Evolutionary conservation across 2,888 invertebrate species (phyloP).

Genomic region (Rhabditophanes sp.): DNA sequence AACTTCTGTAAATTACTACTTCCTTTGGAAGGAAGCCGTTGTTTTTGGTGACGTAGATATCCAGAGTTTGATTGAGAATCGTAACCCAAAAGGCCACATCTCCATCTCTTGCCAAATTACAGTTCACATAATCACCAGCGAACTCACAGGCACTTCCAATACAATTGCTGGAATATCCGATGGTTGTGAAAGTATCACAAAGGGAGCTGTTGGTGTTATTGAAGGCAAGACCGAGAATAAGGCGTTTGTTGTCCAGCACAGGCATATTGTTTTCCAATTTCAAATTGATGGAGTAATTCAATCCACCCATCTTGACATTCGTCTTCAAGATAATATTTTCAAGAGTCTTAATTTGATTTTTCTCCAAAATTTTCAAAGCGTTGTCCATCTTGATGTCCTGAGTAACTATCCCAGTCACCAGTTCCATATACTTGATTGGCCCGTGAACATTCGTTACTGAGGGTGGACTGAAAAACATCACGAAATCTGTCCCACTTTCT

Average conservation of each 20-base stretch:
- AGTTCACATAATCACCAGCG: too few species aligned
- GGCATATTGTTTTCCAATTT: too few species aligned
- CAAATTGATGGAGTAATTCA: conserved; percentile 20
- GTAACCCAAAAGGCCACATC: neutral
- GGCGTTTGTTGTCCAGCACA: too few species aligned
- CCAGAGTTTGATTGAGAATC: neutral
- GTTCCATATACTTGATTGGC: conserved; percentile 21
- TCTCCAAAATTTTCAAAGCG: conserved; percentile 10
- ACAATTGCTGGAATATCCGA: too few species aligned
- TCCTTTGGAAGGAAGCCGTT: conserved; percentile 10
- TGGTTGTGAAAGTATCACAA: too few species aligned
- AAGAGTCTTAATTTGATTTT: conserved; percentile 14
- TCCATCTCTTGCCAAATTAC: too few species aligned
- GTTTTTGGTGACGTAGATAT: neutral
- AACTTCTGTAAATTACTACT: conserved; percentile 23
- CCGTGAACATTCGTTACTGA: too few species aligned
- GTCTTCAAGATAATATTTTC: conserved; percentile 29
- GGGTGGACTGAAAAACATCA: too few species aligned
- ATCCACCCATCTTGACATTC: conserved; percentile 25
- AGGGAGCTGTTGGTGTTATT: too few species aligned
- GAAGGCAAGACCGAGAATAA: too few species aligned
- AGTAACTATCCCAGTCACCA: conserved; percentile 15
- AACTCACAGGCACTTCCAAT: too few species aligned
- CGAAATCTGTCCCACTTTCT: too few species aligned
- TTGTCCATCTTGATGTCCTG: conserved; percentile 25